Base-by-base conservation (phyloP, 2,888 invertebrate species). In the Mamestra brassicae region DNA sequence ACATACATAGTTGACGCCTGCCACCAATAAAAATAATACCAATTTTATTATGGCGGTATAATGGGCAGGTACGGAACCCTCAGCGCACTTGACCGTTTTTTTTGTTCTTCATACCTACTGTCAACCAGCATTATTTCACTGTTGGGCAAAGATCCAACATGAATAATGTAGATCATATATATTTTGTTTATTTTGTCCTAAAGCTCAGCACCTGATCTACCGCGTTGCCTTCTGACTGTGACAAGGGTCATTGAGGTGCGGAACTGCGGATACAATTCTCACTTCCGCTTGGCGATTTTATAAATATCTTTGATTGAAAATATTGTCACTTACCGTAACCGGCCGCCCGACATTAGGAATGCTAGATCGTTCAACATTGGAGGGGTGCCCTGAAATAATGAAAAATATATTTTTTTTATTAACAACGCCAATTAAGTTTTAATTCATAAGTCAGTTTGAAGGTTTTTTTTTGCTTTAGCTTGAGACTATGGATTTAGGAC, bases 331-430 rank as follows among this genome's bases (percentile, higher is more conserved):
- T 84, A 96, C 95, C 95, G 92, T 81, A 93, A 63, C 72, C 94
- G 89, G 17, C 93, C 94, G 54, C 95, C 95, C 1, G 96, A 93
- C 96, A 97, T 94, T 58, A 97, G 89, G 85, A 96, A 95, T 74
- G 96, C 95, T 83, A 96, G 87, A 84, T 97, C 96, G 86, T 95
- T 95, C 76, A 95, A 89, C 91, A 95, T 90, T 64, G 94, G 94
- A 65, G 94, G 93, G 66, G 92, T 86, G 71, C 91, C 92, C 95
- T 95, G 94, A 68, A 94, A 93, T 78, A 0, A 55, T 58, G 74
- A 83, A 81, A 74, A 45, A 6, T 55, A 15, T n/a, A 10, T 2
- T 50, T 34, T 26, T 42, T 13, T 54, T 61, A 50, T 50, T 15
- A 15, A 15, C 15, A 15, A 50, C 15, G 10, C 11, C 45, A 45